Evolutionary conservation across 2,113 vertebrate genomes (phyloP), one percentile per base, ranked within the genome.

Genomic region (Neolamprologus falcicula): DNA sequence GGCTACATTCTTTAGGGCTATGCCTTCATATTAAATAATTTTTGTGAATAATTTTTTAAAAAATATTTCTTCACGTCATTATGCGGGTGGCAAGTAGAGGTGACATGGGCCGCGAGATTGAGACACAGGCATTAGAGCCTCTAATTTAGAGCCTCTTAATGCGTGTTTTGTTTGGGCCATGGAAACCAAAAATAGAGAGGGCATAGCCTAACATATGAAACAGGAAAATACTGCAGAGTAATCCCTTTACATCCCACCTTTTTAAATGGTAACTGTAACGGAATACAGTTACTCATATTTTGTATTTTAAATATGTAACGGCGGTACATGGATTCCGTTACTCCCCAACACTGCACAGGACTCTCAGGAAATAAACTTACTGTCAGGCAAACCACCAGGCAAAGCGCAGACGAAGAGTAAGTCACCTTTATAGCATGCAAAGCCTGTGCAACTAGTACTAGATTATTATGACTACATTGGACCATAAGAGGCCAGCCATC

Each of bases 1-100:
- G 0, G 42, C 42, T 45, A 7, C 42, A 45, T 45, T 45, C 42
- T 45, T 45, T 45, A 16, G 45, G 0, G 4, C 37, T 11, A 40
- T 7, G 37, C 11, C 40, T 47, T 47, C 47, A 50, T 19, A 19
- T 50, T 50, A 50, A 50, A 5, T 19, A 3, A 50, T 9, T 50
- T 50, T 50, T 50, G 47, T 19, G 47, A 50, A 50, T 19, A 50
- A 19, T 50, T 9, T 19, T 50, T 9, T 1, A 7, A 1, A 9
- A 52, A 52, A 52, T 52, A 52, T 52, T 9, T 52, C 8, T 52
- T 52, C 17, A 52, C 17, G 2, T 19, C 47, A 9, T n/a, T 52
- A 5, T 52, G 50, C 5, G 1, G 50, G 50, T 8, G 0, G 8
- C 17, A n/a, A 52, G 50, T 52, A 52, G 50, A n/a, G 50, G 50